phyloP scores from a whole-genome alignment of 1,140 invertebrate genomes.

The Fopius arisanus region DNA sequence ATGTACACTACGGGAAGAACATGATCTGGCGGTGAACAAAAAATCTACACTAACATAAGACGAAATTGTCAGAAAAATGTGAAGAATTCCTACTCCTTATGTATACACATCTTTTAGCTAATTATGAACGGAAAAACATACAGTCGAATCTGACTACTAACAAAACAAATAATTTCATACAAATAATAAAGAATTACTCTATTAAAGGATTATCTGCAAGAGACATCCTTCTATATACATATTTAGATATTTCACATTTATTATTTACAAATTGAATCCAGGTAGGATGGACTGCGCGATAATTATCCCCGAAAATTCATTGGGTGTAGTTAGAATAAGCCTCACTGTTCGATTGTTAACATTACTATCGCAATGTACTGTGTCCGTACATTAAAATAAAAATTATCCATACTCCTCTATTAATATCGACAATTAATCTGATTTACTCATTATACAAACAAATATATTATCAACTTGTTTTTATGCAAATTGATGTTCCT shows the following conservation, averaged over 20 bases:
- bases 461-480: neutral
- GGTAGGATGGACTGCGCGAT: neutral
- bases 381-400: neutral
- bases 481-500: no score
- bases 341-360: neutral
- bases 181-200: constrained; percentile 3
- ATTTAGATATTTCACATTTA: constrained; percentile 5
- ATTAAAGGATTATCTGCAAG: neutral
- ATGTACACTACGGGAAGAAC: constrained; percentile 20
- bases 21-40: constrained; percentile 22
- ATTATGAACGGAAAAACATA: neutral
- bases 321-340: neutral
- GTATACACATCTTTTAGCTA: neutral
- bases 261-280: neutral
- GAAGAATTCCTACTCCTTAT: neutral
- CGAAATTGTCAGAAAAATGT: neutral
- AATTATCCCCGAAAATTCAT: neutral
- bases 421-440: neutral
- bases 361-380: neutral
- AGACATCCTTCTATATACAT: neutral
- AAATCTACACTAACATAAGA: neutral
- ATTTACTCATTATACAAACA: neutral
- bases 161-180: neutral
- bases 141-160: neutral
- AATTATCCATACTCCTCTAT: neutral